A percentile compares a stretch with the other conserved stretches of the same genome.
These are phyloP conservation scores for Cranoglanis bouderius DNA, from an alignment of 2,113 vertebrate genomes.

Conservation along the genomic window DNA sequence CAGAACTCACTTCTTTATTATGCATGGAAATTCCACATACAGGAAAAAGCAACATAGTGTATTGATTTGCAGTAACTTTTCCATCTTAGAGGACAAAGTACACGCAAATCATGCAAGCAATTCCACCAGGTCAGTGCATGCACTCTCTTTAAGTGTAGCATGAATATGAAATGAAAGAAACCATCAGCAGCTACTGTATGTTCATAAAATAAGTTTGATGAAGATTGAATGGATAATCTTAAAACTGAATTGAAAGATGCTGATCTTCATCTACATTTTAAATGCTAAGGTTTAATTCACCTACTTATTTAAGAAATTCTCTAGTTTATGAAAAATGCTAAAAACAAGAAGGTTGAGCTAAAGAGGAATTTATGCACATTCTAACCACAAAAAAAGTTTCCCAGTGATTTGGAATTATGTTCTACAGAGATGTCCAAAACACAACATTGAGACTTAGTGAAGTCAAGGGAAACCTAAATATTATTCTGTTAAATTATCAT, in stretches of 20 bases:
- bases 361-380: neutral
- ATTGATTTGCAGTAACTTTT: neutral
- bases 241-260: neutral
- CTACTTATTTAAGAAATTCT: neutral
- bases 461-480: neutral
- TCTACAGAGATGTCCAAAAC: neutral
- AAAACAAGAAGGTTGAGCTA: neutral
- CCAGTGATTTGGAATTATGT: neutral
- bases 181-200: neutral
- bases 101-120: neutral
- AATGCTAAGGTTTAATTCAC: neutral
- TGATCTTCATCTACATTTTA: neutral
- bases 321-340: neutral
- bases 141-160: neutral
- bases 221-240: neutral
- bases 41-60: neutral
- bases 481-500: neutral
- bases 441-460: neutral
- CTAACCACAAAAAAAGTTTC: neutral
- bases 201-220: too few relatives aligned
- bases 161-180: neutral
- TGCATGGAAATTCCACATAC: neutral
- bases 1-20: neutral
- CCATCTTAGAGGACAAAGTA: neutral
- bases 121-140: neutral